phyloP scores from a whole-genome alignment of 2,113 vertebrate species.

The Taxidea taxus region DNA sequence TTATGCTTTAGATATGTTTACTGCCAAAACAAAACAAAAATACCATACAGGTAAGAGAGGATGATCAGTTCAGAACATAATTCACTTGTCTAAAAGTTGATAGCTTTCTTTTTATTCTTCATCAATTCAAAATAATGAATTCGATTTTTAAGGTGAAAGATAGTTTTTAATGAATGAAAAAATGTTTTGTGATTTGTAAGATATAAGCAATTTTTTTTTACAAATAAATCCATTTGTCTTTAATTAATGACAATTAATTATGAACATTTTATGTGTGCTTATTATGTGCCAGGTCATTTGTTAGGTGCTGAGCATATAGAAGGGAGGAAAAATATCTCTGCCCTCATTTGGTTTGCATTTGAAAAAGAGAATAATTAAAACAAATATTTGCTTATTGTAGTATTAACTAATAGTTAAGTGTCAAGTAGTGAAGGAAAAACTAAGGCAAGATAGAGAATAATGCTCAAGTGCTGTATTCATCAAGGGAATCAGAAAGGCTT shows the following conservation, averaged over 20 bases:
- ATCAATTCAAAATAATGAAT: not conserved
- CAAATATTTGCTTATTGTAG: not conserved
- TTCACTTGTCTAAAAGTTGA: not conserved
- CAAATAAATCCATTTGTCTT: not conserved
- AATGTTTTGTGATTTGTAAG: not conserved
- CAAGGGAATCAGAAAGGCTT: not conserved
- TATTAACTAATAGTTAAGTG: not conserved
- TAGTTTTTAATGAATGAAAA: not conserved
- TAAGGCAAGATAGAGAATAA: not conserved
- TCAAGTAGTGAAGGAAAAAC: not conserved
- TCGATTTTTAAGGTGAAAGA: not conserved
- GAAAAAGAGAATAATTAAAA: not conserved
- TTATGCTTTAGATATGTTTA: not conserved
- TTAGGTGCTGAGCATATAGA: not conserved
- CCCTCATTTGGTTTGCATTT: not conserved
- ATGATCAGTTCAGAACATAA: not conserved
- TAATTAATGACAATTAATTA: not conserved
- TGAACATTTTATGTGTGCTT: not conserved
- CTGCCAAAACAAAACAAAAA: conserved; percentile 22
- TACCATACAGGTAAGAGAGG: no score
- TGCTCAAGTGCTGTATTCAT: not conserved
- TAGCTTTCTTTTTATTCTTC: not conserved
- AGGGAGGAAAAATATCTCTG: not conserved
- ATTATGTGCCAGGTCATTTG: not conserved
- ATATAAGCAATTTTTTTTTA: not conserved